These are phyloP conservation scores for Pammene aurita DNA, from an alignment of 2,888 invertebrate species.

Conservation along the genomic window DNA sequence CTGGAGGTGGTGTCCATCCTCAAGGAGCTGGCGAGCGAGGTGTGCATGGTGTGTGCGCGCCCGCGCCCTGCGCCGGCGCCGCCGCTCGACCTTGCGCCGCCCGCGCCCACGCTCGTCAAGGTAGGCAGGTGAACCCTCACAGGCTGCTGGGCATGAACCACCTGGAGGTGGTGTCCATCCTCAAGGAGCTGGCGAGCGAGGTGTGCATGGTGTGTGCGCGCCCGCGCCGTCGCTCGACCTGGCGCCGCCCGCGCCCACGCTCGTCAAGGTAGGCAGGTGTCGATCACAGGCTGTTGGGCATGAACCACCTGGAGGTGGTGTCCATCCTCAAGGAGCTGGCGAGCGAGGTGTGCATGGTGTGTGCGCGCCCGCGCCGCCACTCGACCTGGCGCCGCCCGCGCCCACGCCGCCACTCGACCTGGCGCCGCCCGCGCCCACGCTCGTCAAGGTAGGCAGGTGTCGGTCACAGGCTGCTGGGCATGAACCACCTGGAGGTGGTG, in stretches of 20 bases:
- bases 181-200: conserved; percentile 94
- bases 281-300: conserved; percentile 92
- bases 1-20: conserved; percentile 96
- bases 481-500: conserved; percentile 97
- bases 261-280: conserved; percentile 65
- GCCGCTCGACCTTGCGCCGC: conserved; percentile 71
- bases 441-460: conserved; percentile 65
- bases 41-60: conserved; percentile 94
- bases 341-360: conserved; percentile 94
- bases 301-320: conserved; percentile 97
- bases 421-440: conserved; percentile 69
- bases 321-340: conserved; percentile 96
- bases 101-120: conserved; percentile 73
- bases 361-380: conserved; percentile 85
- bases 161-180: conserved; percentile 95
- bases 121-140: conserved; percentile 47
- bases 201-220: conserved; percentile 96
- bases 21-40: conserved; percentile 94
- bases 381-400: conserved; percentile 68
- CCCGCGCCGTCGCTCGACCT: conserved; percentile 73
- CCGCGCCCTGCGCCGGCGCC: conserved; percentile 78
- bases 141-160: conserved; percentile 94
- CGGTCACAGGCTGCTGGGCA: conserved; percentile 92
- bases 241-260: conserved; percentile 69
- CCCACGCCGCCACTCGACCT: conserved; percentile 73